These are phyloP conservation scores for Actinernus sp. DNA, from an alignment of 92 coral and sea anemone species.

Conservation along the genomic window DNA sequence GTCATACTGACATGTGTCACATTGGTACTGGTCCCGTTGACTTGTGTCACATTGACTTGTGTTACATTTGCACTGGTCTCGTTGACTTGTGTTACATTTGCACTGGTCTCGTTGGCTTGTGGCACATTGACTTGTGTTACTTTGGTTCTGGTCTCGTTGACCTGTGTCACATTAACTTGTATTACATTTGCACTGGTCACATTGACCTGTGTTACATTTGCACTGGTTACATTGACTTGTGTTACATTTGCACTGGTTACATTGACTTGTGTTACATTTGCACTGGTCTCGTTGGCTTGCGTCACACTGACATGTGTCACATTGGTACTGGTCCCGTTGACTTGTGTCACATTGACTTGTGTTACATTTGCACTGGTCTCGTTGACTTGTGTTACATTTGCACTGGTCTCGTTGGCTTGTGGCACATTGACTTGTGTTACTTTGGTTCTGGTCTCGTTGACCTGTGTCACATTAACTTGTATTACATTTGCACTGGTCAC, in stretches of 20 bases:
- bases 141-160: conserved; percentile 1
- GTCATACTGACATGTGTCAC: conserved; percentile 1
- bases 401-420: background rate
- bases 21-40: conserved; percentile 4
- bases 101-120: background rate
- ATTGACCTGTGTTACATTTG: background rate
- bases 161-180: conserved; percentile 15
- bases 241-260: conserved; percentile 5
- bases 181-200: conserved; percentile 4
- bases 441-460: background rate
- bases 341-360: background rate
- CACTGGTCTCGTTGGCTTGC: conserved; percentile 4
- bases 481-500: background rate
- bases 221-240: background rate
- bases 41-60: background rate
- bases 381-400: conserved; percentile 3
- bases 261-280: conserved; percentile 1
- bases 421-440: background rate
- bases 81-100: background rate
- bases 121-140: background rate
- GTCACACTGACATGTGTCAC: conserved; percentile 6
- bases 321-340: conserved; percentile 23
- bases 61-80: background rate
- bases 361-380: background rate
- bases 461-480: background rate